These are phyloP conservation scores for Bombus picipes DNA, from an alignment of 1,140 invertebrate species.

Conservation along the genomic window DNA sequence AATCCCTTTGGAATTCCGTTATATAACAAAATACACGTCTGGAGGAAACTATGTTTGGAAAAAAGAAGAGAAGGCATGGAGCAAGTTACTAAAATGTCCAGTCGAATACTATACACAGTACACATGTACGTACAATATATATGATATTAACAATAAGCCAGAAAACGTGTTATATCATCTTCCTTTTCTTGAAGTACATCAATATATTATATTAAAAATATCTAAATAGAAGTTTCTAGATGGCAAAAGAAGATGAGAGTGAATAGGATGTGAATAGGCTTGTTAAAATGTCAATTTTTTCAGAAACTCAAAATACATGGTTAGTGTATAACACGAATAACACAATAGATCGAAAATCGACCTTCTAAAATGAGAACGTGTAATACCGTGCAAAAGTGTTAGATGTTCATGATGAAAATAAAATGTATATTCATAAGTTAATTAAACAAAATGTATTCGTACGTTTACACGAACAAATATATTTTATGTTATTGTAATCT, in stretches of 20 bases:
- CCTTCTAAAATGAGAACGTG: not conserved
- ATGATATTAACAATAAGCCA: not conserved
- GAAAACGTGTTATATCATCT: not conserved
- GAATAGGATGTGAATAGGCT: not conserved
- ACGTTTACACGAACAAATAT: not conserved
- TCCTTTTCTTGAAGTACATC: not conserved
- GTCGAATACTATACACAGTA: not conserved
- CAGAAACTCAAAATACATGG: not conserved
- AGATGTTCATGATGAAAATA: not conserved
- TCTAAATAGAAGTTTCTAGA: not conserved
- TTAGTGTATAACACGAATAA: not conserved
- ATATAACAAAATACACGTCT: not conserved
- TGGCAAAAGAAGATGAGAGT: not conserved
- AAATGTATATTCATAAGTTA: not conserved
- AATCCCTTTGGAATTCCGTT: not conserved
- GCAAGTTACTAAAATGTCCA: constrained; percentile 8
- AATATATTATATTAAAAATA: not conserved
- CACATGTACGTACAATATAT: not conserved
- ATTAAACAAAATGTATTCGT: not conserved
- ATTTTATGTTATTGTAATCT: not conserved
- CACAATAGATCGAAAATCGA: not conserved
- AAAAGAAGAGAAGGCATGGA: not conserved
- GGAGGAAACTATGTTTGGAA: not conserved
- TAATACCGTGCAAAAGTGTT: constrained; percentile 9
- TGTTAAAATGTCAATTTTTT: constrained; percentile 21